Percentiles rank a stretch among this genome's conserved stretches.
Conservation (phyloP, 2,113 vertebrate species). For the Rhinopomastus cyanomelas region DNA sequence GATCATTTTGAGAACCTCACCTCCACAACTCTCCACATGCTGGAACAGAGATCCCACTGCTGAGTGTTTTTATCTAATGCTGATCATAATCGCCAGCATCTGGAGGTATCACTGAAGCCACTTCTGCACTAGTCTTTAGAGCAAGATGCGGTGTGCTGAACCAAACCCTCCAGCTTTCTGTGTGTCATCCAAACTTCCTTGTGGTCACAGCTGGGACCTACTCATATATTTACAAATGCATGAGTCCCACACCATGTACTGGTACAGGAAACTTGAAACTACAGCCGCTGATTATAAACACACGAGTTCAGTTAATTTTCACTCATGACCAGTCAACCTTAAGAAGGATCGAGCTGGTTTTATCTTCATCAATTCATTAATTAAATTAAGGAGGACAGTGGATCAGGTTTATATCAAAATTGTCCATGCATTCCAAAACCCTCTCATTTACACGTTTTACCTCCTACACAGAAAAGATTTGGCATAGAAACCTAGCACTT, state of each 20-base stretch:
- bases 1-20: background rate
- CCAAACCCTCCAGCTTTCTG: accelerated
- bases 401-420: background rate
- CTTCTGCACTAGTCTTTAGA: background rate
- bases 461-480: background rate
- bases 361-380: background rate
- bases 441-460: background rate
- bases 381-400: background rate
- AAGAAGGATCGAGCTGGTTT: background rate
- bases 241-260: background rate
- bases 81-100: accelerated
- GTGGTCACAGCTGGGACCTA: background rate
- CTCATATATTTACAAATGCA: background rate
- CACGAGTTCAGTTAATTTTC: background rate
- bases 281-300: background rate
- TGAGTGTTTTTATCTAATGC: too few species aligned
- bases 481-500: background rate
- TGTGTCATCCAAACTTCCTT: background rate
- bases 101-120: background rate
- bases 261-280: background rate
- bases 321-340: background rate
- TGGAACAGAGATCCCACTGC: accelerated
- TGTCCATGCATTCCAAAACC: background rate
- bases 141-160: accelerated
- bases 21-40: background rate